These are phyloP conservation scores for Hirtodrosophila duncani DNA, from an alignment of 2,888 invertebrate species.

Conservation along the genomic window DNA sequence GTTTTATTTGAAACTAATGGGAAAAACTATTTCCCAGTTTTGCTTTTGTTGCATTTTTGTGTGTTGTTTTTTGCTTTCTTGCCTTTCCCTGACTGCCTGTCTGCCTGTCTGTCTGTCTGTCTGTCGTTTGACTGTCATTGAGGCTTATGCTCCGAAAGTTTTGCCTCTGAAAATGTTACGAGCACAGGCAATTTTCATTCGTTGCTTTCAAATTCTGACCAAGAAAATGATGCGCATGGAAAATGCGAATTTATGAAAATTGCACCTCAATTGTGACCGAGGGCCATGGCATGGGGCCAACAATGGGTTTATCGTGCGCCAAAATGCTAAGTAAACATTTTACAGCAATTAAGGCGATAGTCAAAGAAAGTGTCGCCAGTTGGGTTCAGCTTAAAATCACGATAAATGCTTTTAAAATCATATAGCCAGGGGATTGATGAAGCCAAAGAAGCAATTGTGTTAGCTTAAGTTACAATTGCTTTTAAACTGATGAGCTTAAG, in stretches of 20 bases:
- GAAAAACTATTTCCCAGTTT: constrained; percentile 51
- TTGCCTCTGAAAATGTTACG: constrained; percentile 12
- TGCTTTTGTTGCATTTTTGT: constrained; percentile 23
- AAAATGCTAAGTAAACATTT: constrained; percentile 22
- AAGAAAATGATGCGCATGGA: constrained; percentile 49
- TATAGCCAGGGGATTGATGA: no score
- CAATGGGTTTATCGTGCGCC: constrained; percentile 45
- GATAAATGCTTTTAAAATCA: no score
- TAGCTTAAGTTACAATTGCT: no score
- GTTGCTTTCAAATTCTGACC: constrained; percentile 42
- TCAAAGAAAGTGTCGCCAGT: constrained; percentile 43
- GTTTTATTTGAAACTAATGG: constrained; percentile 60
- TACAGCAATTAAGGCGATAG: constrained; percentile 37
- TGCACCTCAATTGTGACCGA: constrained; percentile 24
- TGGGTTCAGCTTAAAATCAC: constrained; percentile 14
- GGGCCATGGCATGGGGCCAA: constrained; percentile 15
- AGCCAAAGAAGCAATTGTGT: no score
- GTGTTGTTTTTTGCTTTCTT: constrained; percentile 15
- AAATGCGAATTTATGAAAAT: constrained; percentile 62
- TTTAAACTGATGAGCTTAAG: no score
- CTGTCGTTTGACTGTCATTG: constrained; percentile 37
- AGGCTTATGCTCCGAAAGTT: constrained; percentile 30
- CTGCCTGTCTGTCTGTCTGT: constrained; percentile 10
- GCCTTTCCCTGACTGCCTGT: constrained; percentile 11
- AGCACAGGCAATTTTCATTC: not conserved